phyloP scores from a whole-genome alignment of 2,888 invertebrate genomes.

The Tryphoninae sp. region DNA sequence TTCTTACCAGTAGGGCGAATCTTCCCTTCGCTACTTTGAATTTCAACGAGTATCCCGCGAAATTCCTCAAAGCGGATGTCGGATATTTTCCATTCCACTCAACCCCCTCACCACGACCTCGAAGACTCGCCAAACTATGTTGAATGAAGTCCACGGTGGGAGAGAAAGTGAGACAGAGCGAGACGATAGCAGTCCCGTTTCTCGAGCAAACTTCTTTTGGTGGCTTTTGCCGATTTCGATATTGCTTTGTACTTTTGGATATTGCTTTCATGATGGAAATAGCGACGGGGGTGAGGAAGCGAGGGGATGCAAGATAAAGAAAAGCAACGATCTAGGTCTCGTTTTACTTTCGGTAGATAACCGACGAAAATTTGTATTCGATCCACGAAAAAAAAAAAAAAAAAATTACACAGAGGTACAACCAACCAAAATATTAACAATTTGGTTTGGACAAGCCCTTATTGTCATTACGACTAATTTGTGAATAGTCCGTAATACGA shows the following conservation, averaged over 20 bases:
- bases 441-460: neutral
- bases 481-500: conserved; percentile 20
- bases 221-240: conserved; percentile 44
- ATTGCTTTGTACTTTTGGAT: conserved; percentile 48
- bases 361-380: neutral
- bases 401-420: neutral
- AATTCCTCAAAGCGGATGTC: conserved; percentile 62
- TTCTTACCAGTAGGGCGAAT: conserved; percentile 16
- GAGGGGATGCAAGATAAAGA: neutral
- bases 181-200: conserved; percentile 32
- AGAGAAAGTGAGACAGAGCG: too few relatives aligned
- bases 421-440: too few relatives aligned
- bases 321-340: conserved; percentile 11
- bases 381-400: neutral
- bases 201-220: conserved; percentile 33
- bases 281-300: neutral
- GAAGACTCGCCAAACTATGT: conserved; percentile 25
- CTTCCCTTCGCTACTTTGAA: conserved; percentile 49
- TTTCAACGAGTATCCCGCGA: conserved; percentile 59
- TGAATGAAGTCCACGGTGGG: conserved; percentile 42
- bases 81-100: conserved; percentile 56
- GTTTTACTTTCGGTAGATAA: neutral
- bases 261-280: neutral
- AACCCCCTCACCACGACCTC: neutral
- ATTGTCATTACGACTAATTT: conserved; percentile 22